Conservation (phyloP, 2,888 invertebrate genomes). For the Leptopilina drosophilae region DNA sequence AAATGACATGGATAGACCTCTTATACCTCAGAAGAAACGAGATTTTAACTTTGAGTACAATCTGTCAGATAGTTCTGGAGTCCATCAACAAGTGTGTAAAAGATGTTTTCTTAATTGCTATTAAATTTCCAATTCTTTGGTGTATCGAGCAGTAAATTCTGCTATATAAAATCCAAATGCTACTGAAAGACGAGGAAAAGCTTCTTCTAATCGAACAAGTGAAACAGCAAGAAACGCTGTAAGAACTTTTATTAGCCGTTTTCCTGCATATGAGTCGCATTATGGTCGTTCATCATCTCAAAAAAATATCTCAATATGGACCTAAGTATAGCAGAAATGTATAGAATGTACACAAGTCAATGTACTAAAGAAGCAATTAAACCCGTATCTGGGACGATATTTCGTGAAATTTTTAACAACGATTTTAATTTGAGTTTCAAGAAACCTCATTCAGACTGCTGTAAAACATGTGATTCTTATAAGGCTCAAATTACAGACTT, state of each 20-base stretch:
- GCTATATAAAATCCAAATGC: slow-evolving; percentile 23
- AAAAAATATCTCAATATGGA: slow-evolving; percentile 33
- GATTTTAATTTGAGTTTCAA: too few species aligned
- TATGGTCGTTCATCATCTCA: slow-evolving; percentile 40
- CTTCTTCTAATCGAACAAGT: slow-evolving; percentile 27
- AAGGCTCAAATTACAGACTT: neutral
- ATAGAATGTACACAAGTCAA: slow-evolving; percentile 37
- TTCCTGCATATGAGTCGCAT: slow-evolving; percentile 46
- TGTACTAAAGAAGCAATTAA: too few species aligned
- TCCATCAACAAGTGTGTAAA: slow-evolving; percentile 34
- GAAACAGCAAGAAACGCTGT: slow-evolving; percentile 34
- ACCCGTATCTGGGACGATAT: too few species aligned
- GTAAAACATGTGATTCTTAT: slow-evolving; percentile 45
- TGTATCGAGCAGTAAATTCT: slow-evolving; percentile 39
- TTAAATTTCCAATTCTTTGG: slow-evolving; percentile 35
- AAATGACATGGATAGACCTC: slow-evolving; percentile 2
- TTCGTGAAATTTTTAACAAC: too few species aligned
- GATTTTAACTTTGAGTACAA: slow-evolving; percentile 36
- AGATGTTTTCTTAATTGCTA: slow-evolving; percentile 31
- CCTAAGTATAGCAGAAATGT: slow-evolving; percentile 43
- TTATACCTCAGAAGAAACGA: slow-evolving; percentile 19
- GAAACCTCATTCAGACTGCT: slow-evolving; percentile 44
- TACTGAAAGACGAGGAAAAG: slow-evolving; percentile 34
- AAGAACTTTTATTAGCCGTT: slow-evolving; percentile 42
- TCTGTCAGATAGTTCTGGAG: slow-evolving; percentile 21